Base-by-base conservation (phyloP, 2,113 vertebrate genomes). In the Dipodomys spectabilis region DNA sequence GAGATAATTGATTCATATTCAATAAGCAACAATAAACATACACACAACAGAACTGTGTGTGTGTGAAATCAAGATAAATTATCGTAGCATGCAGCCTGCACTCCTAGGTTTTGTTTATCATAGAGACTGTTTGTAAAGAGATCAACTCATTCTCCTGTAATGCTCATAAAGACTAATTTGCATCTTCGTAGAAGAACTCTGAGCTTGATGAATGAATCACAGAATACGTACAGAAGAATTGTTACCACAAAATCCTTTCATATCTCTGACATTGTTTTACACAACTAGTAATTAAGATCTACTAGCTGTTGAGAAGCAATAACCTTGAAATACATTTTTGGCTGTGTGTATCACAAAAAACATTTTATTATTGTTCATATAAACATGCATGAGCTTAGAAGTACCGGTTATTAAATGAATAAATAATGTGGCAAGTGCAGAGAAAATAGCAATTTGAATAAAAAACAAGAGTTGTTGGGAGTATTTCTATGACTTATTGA, bases 371-470 rank as follows among this genome's bases (percentile, higher is more conserved):
- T 85, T 96, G 69, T 94, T 97, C 77, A 94, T 90, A 94, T 83
- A 95, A 97, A 95, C 82, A 80, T 88, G 85, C 69, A 95, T 96
- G 88, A 69, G 96, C 79, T 89, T 95, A 95, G 90, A 96, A 97
- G 95, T 92, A 95, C 88, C 73, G 19, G 90, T 95, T 97, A 97
- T 96, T 97, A 97, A 93, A 97, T 97, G 93, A 98, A 98, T 97
- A 96, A 96, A 96, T 98, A 98, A 97, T 92, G 92, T 72, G 86
- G 57, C 90, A 95, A 96, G 62, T 95, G 19, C 12, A 73, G 11
- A 82, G 49, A 94, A 97, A 97, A 94, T 35, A 96, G 90, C 85
- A 95, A 95, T 97, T 97, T 95, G 92, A 97, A 95, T 90, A 98
- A 98, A 96, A 97, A 97, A 87, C 88, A 97, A 96, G 95, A 98